Conservation (phyloP, 1,140 invertebrate genomes). For the Riptortus pedestris region DNA sequence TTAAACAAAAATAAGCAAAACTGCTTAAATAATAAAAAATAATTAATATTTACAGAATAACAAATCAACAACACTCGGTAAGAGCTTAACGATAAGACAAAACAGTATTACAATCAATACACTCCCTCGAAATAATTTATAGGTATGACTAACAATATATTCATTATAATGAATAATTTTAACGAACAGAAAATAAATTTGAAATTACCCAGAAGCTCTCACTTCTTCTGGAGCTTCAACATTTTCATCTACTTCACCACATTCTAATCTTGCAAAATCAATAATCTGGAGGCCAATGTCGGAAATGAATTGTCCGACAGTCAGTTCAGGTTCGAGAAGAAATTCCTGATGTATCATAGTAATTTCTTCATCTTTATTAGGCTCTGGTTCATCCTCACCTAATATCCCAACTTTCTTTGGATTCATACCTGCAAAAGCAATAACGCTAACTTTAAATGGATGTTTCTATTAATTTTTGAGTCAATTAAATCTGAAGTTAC, state of each 20-base stretch:
- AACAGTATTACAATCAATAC: too few relatives aligned
- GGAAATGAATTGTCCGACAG: constrained; percentile 60
- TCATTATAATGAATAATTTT: not conserved
- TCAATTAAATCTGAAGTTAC: not conserved
- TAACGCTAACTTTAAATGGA: not conserved
- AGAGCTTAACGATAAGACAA: too few relatives aligned
- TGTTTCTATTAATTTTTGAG: not conserved
- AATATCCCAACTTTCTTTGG: constrained; percentile 63
- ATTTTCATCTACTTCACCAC: constrained; percentile 26
- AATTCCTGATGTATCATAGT: constrained; percentile 78
- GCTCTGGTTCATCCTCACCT: constrained; percentile 47
- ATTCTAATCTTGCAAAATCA: constrained; percentile 33
- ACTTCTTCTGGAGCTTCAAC: not conserved
- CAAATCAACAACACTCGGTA: too few relatives aligned
- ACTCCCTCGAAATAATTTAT: too few relatives aligned
- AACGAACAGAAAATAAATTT: not conserved
- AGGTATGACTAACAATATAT: too few relatives aligned
- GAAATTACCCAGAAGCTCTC: not conserved
- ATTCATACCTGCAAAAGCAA: constrained; percentile 57
- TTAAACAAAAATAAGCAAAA: too few relatives aligned
- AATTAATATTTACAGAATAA: too few relatives aligned
- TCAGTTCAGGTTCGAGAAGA: constrained; percentile 61
- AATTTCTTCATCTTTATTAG: constrained; percentile 55
- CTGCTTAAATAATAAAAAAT: too few relatives aligned
- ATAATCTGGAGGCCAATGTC: constrained; percentile 31